phyloP scores from a whole-genome alignment of 2,888 invertebrate genomes.

The Rhaphigaster nebulosa region DNA sequence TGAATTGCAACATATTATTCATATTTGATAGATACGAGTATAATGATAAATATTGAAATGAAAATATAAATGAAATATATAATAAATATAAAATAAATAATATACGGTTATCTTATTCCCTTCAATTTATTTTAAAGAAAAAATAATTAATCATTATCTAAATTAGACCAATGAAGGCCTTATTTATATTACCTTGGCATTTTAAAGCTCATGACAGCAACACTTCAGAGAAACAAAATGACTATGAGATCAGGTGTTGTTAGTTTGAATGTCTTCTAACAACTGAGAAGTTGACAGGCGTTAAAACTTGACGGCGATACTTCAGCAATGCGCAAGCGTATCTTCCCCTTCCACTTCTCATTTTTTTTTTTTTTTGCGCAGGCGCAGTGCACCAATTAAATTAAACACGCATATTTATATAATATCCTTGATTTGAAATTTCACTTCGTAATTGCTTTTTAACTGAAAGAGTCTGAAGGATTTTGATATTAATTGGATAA shows the following conservation, averaged over 20 bases:
- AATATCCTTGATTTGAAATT: neutral
- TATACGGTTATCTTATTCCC: neutral
- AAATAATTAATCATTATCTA: neutral
- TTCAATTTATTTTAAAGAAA: neutral
- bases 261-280: neutral
- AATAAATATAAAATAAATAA: neutral
- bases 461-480: neutral
- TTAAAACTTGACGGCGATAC: neutral
- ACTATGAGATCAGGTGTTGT: neutral
- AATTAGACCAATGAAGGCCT: neutral
- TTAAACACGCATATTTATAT: neutral
- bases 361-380: neutral
- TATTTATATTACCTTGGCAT: slow-evolving; percentile 5
- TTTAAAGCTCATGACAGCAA: neutral
- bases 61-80: neutral
- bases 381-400: neutral
- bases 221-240: neutral
- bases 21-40: neutral
- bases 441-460: neutral
- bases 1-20: neutral
- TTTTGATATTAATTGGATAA: too few relatives aligned
- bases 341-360: neutral
- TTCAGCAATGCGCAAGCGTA: neutral
- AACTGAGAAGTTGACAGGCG: neutral
- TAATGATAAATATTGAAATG: too few relatives aligned